Conservation (phyloP, 2,113 vertebrate genomes). For the Brachypteracias leptosomus region DNA sequence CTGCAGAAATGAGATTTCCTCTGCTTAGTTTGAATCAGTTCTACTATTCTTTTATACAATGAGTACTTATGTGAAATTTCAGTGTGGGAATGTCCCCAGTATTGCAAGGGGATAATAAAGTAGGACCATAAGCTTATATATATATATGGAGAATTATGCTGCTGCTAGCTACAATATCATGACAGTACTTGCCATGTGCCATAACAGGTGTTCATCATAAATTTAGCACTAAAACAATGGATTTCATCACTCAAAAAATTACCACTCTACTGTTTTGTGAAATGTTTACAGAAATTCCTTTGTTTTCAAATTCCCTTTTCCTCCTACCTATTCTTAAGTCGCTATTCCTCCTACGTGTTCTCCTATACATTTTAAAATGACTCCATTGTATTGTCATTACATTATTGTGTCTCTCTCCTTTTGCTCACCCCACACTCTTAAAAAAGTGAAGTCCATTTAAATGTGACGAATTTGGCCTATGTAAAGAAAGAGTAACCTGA, state of each 20-base stretch:
- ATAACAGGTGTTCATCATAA: not conserved
- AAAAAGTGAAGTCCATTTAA: not conserved
- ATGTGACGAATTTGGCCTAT: not conserved
- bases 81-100: not conserved
- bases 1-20: not conserved
- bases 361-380: not conserved
- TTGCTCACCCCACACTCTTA: not conserved
- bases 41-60: slow-evolving; percentile 22
- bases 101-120: not conserved
- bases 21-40: not conserved
- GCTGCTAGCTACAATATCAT: not conserved
- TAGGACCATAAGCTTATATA: not conserved
- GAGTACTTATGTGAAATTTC: not conserved
- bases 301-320: not conserved
- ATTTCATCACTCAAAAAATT: not conserved
- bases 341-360: not conserved
- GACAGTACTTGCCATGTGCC: not conserved
- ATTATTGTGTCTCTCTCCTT: not conserved
- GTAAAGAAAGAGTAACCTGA: not conserved
- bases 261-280: not conserved
- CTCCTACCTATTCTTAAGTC: not conserved
- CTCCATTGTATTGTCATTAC: not conserved
- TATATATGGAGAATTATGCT: not conserved
- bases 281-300: not conserved
- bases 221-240: not conserved